Evolutionary conservation across 2,888 invertebrate species (phyloP).

Genomic region (Habroteleia sp.): DNA sequence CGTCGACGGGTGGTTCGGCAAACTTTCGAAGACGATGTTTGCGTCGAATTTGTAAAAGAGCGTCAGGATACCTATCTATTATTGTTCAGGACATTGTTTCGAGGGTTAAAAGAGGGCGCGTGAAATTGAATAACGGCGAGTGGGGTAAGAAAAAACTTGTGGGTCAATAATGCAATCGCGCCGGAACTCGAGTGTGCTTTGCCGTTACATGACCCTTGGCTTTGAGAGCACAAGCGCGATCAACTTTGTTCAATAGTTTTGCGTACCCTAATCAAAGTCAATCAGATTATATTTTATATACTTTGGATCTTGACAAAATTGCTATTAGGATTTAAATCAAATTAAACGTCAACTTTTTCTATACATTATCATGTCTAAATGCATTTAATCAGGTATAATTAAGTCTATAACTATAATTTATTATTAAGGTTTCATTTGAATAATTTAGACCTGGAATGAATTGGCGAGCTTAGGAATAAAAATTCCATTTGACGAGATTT

Average conservation of each 20-base stretch:
- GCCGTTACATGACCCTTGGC: constrained; percentile 51
- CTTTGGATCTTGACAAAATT: no score
- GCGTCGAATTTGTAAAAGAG: constrained; percentile 40
- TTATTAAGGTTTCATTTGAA: no score
- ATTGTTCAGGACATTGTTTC: constrained; percentile 49
- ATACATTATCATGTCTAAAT: no score
- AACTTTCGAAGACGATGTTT: constrained; percentile 43
- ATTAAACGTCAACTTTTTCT: no score
- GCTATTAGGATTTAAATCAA: no score
- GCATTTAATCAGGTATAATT: no score
- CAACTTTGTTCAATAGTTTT: constrained; percentile 51
- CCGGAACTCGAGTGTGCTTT: constrained; percentile 22
- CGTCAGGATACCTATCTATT: constrained; percentile 32
- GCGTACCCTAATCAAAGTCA: no score
- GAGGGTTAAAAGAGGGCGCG: constrained; percentile 25
- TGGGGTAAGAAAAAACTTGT: constrained; percentile 45
- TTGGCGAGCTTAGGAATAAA: no score
- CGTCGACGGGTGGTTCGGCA: background rate
- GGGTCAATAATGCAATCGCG: constrained; percentile 54
- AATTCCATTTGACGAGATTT: no score
- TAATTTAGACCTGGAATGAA: no score
- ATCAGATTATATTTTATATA: no score
- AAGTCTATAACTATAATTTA: no score
- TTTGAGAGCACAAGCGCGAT: constrained; percentile 47
- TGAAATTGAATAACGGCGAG: constrained; percentile 47